Percentiles rank a stretch among this genome's conserved stretches.
phyloP scores from a whole-genome alignment of 2,797 vertebrate species.

The Notolabrus celidotus region DNA sequence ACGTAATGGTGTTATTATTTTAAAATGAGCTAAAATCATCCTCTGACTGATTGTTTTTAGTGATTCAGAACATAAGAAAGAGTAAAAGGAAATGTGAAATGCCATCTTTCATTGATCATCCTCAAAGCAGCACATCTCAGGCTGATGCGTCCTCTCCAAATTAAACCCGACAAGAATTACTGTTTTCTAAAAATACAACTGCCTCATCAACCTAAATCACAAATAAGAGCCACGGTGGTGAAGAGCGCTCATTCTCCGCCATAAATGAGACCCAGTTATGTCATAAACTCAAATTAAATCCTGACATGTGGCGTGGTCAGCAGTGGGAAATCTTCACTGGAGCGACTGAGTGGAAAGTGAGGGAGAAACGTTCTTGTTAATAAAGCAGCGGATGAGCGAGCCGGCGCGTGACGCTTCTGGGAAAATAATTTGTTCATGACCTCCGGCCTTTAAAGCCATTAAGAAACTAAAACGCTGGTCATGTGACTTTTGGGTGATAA shows the following conservation, averaged over 20 bases:
- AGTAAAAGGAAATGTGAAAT: constrained; percentile 11
- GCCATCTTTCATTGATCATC: constrained; percentile 19
- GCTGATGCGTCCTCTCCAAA: constrained; percentile 28
- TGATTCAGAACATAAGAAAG: too few species aligned
- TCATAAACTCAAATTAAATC: constrained; percentile 46
- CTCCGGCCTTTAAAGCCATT: constrained; percentile 18
- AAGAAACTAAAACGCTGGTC: constrained; percentile 22
- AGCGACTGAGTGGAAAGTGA: constrained; percentile 18
- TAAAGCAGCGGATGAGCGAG: constrained; percentile 9
- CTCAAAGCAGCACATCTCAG: constrained; percentile 11
- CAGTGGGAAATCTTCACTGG: constrained; percentile 11
- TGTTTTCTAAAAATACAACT: constrained; percentile 33
- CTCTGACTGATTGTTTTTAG: too few species aligned
- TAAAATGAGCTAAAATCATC: too few species aligned
- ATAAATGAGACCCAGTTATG: constrained; percentile 56
- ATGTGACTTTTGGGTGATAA: constrained; percentile 12
- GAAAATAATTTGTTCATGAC: constrained; percentile 43
- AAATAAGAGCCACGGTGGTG: constrained; percentile 18
- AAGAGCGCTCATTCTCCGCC: constrained; percentile 18
- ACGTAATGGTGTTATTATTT: too few species aligned
- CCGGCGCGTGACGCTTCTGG: constrained; percentile 1
- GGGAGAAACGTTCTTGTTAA: constrained; percentile 27
- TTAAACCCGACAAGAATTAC: constrained; percentile 14
- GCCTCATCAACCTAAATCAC: constrained; percentile 37
- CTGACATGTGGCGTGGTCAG: constrained; percentile 24